Base-by-base conservation (phyloP, 2,888 invertebrate genomes). In the Rhaphigaster nebulosa region DNA sequence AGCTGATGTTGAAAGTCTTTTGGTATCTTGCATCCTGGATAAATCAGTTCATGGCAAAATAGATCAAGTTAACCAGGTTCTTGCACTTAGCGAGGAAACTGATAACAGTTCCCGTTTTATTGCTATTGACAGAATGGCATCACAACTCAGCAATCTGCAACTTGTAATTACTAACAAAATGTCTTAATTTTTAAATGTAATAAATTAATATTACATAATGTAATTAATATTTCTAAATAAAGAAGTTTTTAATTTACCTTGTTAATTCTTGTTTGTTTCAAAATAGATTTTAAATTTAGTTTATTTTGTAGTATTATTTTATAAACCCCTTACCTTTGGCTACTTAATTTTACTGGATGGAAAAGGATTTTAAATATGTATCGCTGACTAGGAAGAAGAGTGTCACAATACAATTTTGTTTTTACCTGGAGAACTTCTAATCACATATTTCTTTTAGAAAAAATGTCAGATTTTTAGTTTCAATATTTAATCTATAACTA, bases 21-120 rank as follows among this genome's bases (percentile, higher is more conserved):
- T 99, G 92, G 99, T 99, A 87, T 99, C 99, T 50, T 99, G 99
- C 94, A 99, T 99, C 94, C 95, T 99, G 93, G 99, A 99, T 94
- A 98, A 97, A 94, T 97, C 97, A 89, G 97, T 97, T 93, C 96
- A 96, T 93, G 97, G 97, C 0, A 96, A 97, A 93, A 97, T 97
- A 93, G 97, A 97, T 95, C 99, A 99, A 95, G 95, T 96, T 92
- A 95, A 94, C 84, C 97, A 98, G 92, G 98, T 99, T 91, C 95
- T 99, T 92, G 98, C 98, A 94, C 94, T 99, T 93, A 96, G 97
- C 93, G 95, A 96, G 93, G 96, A 96, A 92, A 96, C 97, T 90
- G 95, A 96, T 92, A 96, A 97, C 93, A 97, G 97, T 89, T 97
- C 97, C 89, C 96, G 98, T 91, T 99, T 99, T 94, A 96, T 95